Conservation (phyloP, 1,140 invertebrate genomes). For the Drosophila novamexicana region DNA sequence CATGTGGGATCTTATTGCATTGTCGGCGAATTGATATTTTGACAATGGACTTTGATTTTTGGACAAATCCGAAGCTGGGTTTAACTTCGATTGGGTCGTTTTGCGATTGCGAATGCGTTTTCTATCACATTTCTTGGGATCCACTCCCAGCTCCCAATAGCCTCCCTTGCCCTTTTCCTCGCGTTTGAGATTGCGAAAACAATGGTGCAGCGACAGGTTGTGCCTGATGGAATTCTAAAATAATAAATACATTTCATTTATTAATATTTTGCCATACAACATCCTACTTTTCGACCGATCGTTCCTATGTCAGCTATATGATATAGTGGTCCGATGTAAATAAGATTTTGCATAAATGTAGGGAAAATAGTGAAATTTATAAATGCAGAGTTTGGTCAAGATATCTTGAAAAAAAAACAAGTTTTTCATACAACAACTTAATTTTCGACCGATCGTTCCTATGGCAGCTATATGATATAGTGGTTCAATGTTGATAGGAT, state of each 20-base stretch:
- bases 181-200: slow-evolving; percentile 80
- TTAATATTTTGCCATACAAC: too few relatives aligned
- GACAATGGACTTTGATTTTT: background rate
- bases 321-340: too few relatives aligned
- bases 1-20: background rate
- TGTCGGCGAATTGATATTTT: background rate
- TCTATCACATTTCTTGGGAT: slow-evolving; percentile 75
- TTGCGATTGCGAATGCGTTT: slow-evolving; percentile 81
- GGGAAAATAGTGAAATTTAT: too few relatives aligned
- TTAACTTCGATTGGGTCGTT: slow-evolving; percentile 29
- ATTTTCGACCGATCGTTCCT: too few relatives aligned
- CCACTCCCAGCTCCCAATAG: slow-evolving; percentile 81
- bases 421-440: too few relatives aligned
- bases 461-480: too few relatives aligned
- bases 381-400: too few relatives aligned
- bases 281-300: too few relatives aligned
- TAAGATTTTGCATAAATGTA: too few relatives aligned
- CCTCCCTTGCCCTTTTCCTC: slow-evolving; percentile 83
- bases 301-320: too few relatives aligned
- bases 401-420: too few relatives aligned
- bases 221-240: slow-evolving; percentile 83
- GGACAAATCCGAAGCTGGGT: background rate
- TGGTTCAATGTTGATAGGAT: too few relatives aligned
- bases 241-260: background rate
- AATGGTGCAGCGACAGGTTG: slow-evolving; percentile 80